A percentile compares a stretch with the other conserved stretches of the same genome.
phyloP scores from a whole-genome alignment of 2,113 vertebrate species.

The Pardalotus punctatus region DNA sequence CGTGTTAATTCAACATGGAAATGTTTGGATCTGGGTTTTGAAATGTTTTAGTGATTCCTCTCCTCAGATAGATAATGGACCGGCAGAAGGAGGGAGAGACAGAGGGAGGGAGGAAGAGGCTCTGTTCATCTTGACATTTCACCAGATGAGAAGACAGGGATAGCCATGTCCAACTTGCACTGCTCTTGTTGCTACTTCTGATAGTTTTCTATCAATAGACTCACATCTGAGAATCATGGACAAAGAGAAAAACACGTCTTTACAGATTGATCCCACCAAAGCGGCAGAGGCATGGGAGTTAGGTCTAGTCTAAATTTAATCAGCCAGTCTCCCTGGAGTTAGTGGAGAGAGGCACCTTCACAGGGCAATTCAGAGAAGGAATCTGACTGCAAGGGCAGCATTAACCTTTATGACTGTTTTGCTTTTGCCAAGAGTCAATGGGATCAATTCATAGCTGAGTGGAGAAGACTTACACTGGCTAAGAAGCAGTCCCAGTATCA shows the following conservation, averaged over 20 bases:
- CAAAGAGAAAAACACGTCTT: background rate
- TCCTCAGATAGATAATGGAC: background rate
- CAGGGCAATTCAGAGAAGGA: background rate
- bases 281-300: background rate
- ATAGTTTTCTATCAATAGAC: background rate
- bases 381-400: background rate
- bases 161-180: background rate
- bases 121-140: background rate
- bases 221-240: background rate
- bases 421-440: background rate
- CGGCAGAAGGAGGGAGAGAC: background rate
- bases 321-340: background rate
- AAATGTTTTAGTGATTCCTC: background rate
- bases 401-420: background rate
- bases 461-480: background rate
- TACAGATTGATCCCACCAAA: background rate
- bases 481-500: background rate
- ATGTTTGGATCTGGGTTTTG: accelerated
- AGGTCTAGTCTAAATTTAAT: background rate
- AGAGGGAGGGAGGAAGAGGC: background rate
- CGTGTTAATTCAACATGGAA: background rate
- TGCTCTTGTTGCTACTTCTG: background rate
- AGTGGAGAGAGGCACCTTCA: background rate
- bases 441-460: background rate
- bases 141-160: background rate